These are phyloP conservation scores for Drosophila sechellia DNA, from an alignment of 1,140 invertebrate species.

Conservation along the genomic window DNA sequence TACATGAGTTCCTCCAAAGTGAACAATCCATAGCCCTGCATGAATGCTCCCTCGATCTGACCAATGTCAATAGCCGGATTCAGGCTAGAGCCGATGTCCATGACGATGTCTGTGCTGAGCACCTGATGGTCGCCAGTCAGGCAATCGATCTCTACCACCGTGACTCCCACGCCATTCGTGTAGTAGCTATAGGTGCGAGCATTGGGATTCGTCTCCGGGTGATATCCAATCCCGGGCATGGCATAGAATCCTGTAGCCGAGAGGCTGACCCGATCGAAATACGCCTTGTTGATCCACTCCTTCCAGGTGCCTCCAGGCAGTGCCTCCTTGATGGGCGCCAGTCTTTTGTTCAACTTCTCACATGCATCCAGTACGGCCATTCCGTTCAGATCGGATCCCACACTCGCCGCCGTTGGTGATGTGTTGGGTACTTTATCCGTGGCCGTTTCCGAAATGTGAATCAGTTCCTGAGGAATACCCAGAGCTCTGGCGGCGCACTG, in stretches of 20 bases:
- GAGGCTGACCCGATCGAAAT: conserved; percentile 91
- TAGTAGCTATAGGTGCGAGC: conserved; percentile 92
- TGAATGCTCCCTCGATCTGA: conserved; percentile 97
- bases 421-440: conserved; percentile 98
- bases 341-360: conserved; percentile 89
- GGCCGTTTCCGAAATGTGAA: conserved; percentile 94
- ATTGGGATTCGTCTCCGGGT: conserved; percentile 88
- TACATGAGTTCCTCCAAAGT: conserved; percentile 95
- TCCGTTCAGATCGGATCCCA: conserved; percentile 96
- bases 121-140: conserved; percentile 95
- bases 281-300: conserved; percentile 93
- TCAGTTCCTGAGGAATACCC: conserved; percentile 90
- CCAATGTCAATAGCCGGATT: conserved; percentile 98
- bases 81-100: conserved; percentile 95
- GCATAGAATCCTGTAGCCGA: conserved; percentile 94
- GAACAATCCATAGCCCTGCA: conserved; percentile 96
- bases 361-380: conserved; percentile 97
- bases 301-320: conserved; percentile 94
- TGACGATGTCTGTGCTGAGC: conserved; percentile 95
- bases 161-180: conserved; percentile 91
- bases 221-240: conserved; percentile 92
- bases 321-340: conserved; percentile 91
- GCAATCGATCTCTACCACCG: conserved; percentile 95
- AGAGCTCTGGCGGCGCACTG: conserved; percentile 92
- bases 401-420: conserved; percentile 95